phyloP scores from a whole-genome alignment of 1,140 invertebrate species.

The Bombus affinis region DNA sequence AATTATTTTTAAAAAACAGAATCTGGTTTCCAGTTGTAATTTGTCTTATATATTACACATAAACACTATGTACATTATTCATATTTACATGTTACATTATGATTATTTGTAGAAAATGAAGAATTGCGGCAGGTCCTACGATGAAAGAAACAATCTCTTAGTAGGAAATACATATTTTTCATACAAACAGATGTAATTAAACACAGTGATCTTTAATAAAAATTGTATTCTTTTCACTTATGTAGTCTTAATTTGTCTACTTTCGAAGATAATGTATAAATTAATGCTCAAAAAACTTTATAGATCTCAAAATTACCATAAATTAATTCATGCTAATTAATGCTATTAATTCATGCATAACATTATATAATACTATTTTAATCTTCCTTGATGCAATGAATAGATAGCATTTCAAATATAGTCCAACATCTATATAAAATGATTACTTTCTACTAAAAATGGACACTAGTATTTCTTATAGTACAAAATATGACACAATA shows the following conservation, averaged over 20 bases:
- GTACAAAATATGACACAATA: constrained; percentile 5
- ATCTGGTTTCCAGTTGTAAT: constrained; percentile 32
- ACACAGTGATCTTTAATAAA: constrained; percentile 51
- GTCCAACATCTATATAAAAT: constrained; percentile 12
- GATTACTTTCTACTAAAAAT: constrained; percentile 9
- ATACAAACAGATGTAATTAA: constrained; percentile 47
- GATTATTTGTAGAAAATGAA: constrained; percentile 54
- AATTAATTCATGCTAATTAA: neutral
- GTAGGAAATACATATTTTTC: constrained; percentile 55
- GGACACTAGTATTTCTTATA: constrained; percentile 3
- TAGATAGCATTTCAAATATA: constrained; percentile 6
- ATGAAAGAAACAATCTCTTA: constrained; percentile 47
- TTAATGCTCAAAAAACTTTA: neutral
- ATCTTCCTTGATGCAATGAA: neutral
- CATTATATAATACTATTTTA: constrained; percentile 22
- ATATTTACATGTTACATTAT: constrained; percentile 52
- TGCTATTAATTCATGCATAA: constrained; percentile 10
- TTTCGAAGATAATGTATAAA: constrained; percentile 7
- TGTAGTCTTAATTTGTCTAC: constrained; percentile 9
- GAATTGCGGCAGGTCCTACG: constrained; percentile 47
- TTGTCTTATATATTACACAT: constrained; percentile 29
- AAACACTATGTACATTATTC: constrained; percentile 35
- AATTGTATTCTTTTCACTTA: constrained; percentile 53
- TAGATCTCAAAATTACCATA: neutral
- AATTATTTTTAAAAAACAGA: constrained; percentile 5